These are phyloP conservation scores for Salminus brasiliensis DNA, from an alignment of 2,113 vertebrate species.

Conservation along the genomic window DNA sequence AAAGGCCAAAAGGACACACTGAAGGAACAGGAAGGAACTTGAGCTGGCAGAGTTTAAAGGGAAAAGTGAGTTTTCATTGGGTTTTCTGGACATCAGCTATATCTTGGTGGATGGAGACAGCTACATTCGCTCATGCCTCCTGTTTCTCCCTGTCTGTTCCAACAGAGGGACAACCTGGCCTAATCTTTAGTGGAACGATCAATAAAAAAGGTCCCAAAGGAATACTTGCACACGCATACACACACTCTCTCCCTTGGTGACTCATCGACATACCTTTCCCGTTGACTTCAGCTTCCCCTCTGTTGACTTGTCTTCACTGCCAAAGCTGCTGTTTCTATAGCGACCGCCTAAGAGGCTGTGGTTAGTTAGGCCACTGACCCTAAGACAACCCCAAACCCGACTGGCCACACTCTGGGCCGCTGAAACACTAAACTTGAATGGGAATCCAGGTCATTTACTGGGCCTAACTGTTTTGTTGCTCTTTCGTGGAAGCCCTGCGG, in stretches of 20 bases:
- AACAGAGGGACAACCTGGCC: slow-evolving; percentile 24
- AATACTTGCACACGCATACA: slow-evolving; percentile 31
- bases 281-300: slow-evolving; percentile 9
- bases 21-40: neutral
- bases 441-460: neutral
- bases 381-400: slow-evolving; percentile 21
- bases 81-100: neutral
- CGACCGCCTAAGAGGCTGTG: slow-evolving; percentile 42
- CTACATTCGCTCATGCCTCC: slow-evolving; percentile 7
- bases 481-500: slow-evolving; percentile 15
- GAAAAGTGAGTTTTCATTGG: slow-evolving; percentile 9
- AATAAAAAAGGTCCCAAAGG: slow-evolving; percentile 34
- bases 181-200: slow-evolving; percentile 42
- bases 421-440: neutral
- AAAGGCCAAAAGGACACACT: neutral
- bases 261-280: slow-evolving; percentile 48
- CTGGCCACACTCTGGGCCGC: neutral
- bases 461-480: neutral
- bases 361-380: slow-evolving; percentile 38
- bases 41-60: neutral
- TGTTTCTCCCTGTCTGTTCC: slow-evolving; percentile 10
- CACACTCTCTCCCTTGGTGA: slow-evolving; percentile 24
- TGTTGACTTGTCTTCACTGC: slow-evolving; percentile 31
- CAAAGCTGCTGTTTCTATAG: slow-evolving; percentile 45
- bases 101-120: neutral